Percentiles rank a stretch among this genome's conserved stretches.
Evolutionary conservation across 2,797 vertebrate species (phyloP).

Genomic region (Sphenopsis melanotis): DNA sequence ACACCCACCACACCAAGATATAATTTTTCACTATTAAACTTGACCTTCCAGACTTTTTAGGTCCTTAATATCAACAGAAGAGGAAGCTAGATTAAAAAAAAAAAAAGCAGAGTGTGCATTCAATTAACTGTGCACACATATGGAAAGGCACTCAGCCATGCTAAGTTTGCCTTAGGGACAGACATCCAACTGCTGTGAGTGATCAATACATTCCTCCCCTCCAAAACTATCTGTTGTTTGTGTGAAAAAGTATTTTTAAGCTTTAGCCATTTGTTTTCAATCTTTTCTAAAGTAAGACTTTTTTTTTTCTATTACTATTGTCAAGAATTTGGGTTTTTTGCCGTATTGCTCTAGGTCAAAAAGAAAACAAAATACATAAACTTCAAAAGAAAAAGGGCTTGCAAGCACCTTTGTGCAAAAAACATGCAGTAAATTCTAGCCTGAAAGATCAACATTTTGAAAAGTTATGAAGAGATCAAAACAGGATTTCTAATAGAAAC

Average conservation of each 20-base stretch:
- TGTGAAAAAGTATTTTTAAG: neutral
- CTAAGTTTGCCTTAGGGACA: neutral
- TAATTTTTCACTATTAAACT: neutral
- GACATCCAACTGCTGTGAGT: neutral
- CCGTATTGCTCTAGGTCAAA: neutral
- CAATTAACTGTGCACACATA: neutral
- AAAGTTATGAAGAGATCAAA: conserved; percentile 11
- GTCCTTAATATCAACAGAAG: neutral
- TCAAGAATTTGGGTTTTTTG: neutral
- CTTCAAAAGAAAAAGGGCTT: neutral
- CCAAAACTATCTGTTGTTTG: neutral
- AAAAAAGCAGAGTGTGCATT: neutral
- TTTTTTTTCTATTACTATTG: neutral
- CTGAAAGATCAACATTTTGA: neutral
- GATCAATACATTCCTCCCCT: neutral
- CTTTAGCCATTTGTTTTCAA: neutral
- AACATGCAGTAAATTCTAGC: neutral
- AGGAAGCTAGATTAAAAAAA: neutral
- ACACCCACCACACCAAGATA: neutral
- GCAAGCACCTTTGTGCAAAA: neutral
- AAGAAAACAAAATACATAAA: neutral
- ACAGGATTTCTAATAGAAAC: neutral
- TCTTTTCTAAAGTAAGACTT: neutral
- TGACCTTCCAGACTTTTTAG: neutral
- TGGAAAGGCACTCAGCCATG: neutral